Evolutionary conservation across 2,113 vertebrate species (phyloP).

Genomic region (Platysteira castanea): DNA sequence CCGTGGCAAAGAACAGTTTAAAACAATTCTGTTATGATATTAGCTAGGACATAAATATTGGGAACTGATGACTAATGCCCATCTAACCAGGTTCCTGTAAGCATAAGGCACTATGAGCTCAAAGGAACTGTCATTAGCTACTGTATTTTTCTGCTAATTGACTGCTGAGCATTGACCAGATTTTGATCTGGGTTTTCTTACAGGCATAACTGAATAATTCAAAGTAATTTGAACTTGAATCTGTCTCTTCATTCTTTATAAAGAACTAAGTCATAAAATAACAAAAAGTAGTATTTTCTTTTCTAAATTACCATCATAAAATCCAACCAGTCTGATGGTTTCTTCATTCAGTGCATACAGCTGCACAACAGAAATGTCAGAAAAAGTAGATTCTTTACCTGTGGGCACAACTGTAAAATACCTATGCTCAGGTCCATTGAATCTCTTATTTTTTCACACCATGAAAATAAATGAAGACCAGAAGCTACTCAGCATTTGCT

Average conservation of each 20-base stretch:
- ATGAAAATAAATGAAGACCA: not conserved
- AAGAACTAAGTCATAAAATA: not conserved
- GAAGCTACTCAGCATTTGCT: not conserved
- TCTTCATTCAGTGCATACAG: not conserved
- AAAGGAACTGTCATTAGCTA: not conserved
- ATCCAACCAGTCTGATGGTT: not conserved
- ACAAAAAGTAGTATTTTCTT: not conserved
- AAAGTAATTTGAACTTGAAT: not conserved
- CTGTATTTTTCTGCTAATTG: constrained; percentile 1
- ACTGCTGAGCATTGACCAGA: not conserved
- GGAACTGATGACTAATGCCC: constrained; percentile 16
- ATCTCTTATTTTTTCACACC: not conserved
- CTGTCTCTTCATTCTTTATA: not conserved
- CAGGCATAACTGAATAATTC: not conserved
- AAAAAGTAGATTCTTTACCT: not conserved
- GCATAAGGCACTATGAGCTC: not conserved
- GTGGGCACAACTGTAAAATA: not conserved
- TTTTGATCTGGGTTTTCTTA: constrained; percentile 2
- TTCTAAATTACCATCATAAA: not conserved
- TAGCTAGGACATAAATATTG: not conserved
- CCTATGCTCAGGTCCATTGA: not conserved
- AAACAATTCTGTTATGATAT: not conserved
- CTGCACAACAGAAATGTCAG: not conserved
- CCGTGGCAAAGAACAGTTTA: not conserved
- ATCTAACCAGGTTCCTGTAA: constrained; percentile 3